phyloP scores from a whole-genome alignment of 2,113 vertebrate genomes.

The Salvelinus namaycush region DNA sequence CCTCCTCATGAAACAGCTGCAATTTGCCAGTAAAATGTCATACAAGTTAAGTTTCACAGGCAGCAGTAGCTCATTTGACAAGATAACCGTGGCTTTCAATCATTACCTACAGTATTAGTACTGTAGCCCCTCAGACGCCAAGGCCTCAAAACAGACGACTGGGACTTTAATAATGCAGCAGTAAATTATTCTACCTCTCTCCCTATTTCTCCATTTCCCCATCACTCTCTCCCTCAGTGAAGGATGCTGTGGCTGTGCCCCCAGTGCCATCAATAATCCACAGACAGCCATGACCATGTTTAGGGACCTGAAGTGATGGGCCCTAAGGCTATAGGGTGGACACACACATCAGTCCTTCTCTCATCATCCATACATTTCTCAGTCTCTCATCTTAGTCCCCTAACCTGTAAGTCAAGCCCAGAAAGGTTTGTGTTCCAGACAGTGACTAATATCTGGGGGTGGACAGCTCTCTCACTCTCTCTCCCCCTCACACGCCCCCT shows the following conservation, averaged over 20 bases:
- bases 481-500: neutral
- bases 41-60: neutral
- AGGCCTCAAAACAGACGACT: neutral
- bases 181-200: neutral
- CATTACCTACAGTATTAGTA: too few relatives aligned
- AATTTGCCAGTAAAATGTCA: neutral
- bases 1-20: neutral
- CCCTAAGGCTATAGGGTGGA: neutral
- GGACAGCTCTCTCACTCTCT: neutral
- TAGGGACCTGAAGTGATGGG: neutral
- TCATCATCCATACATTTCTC: conserved; percentile 5
- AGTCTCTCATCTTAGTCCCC: neutral
- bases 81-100: neutral
- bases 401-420: neutral
- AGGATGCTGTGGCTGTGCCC: neutral
- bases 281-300: neutral
- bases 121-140: neutral
- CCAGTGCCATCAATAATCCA: neutral
- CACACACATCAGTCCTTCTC: neutral
- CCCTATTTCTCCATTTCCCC: neutral
- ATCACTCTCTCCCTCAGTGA: neutral
- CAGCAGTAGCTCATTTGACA: neutral
- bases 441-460: conserved; percentile 23
- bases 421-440: neutral
- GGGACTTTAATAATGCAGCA: neutral